Conservation (phyloP, 2,797 vertebrate genomes). For the Phrynocephalus forsythii region DNA sequence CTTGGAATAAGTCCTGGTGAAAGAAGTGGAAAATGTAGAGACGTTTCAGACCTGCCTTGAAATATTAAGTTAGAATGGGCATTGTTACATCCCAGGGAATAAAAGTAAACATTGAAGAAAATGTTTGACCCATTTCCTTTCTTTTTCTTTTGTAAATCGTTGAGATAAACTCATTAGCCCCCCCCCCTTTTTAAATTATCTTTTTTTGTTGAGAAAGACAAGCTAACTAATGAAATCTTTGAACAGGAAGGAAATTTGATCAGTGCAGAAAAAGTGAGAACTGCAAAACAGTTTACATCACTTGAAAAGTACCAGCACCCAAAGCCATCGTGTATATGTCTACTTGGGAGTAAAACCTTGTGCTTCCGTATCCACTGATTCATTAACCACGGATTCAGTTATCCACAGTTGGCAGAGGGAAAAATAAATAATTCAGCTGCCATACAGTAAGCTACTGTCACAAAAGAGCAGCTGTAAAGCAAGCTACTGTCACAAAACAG, state of each 20-base stretch:
- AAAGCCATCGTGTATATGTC: neutral
- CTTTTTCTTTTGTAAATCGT: neutral
- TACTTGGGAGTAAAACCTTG: neutral
- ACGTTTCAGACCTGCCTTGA: neutral
- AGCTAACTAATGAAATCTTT: conserved; percentile 29
- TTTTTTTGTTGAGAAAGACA: conserved; percentile 24
- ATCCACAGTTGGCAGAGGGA: too few relatives aligned
- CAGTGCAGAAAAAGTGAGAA: conserved; percentile 29
- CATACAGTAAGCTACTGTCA: too few relatives aligned
- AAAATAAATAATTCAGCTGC: too few relatives aligned
- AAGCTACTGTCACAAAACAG: too few relatives aligned
- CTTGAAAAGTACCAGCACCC: neutral
- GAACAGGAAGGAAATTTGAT: conserved; percentile 36
- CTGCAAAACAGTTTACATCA: conserved; percentile 13
- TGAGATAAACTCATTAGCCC: conserved; percentile 24
- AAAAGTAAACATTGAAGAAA: conserved; percentile 23
- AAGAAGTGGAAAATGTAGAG: neutral
- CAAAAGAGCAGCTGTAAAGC: too few relatives aligned
- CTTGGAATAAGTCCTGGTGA: neutral
- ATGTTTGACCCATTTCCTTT: neutral
- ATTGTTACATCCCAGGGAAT: neutral
- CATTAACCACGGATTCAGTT: too few relatives aligned
- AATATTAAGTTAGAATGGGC: neutral
- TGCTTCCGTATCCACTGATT: neutral
- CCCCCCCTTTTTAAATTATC: conserved; percentile 23